These are phyloP conservation scores for Gyrodactylus salaris DNA, from an alignment of 1,140 invertebrate genomes.

Conservation along the genomic window DNA sequence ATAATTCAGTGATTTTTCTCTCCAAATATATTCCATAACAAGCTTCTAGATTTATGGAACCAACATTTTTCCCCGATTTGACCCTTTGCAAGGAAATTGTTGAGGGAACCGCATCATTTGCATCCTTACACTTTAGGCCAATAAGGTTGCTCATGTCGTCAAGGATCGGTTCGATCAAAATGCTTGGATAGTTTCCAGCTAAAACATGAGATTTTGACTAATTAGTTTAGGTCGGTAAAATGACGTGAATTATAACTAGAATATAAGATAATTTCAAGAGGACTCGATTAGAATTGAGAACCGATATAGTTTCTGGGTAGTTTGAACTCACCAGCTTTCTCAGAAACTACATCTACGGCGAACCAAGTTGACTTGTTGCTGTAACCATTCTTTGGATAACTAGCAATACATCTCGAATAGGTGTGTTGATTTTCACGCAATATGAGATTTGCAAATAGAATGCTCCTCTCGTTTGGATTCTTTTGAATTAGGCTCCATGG, in stretches of 20 bases:
- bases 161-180: neutral
- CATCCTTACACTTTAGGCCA: neutral
- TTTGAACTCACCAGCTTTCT: neutral
- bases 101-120: neutral
- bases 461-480: neutral
- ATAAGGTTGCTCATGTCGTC: neutral
- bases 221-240: too few species aligned
- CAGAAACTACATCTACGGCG: neutral
- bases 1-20: too few species aligned
- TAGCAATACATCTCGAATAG: neutral
- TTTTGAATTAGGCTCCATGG: neutral
- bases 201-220: too few species aligned
- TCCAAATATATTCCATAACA: too few species aligned
- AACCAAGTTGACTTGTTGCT: neutral
- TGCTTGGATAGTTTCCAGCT: too few species aligned
- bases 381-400: neutral
- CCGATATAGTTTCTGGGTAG: too few species aligned
- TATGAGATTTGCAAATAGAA: neutral
- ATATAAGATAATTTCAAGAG: too few species aligned
- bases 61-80: too few species aligned
- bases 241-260: too few species aligned
- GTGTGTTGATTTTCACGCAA: neutral
- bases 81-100: neutral
- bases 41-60: too few species aligned
- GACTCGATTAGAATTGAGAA: too few species aligned